These are phyloP conservation scores for Catharus fuscescens DNA, from an alignment of 2,113 vertebrate genomes.

Conservation along the genomic window DNA sequence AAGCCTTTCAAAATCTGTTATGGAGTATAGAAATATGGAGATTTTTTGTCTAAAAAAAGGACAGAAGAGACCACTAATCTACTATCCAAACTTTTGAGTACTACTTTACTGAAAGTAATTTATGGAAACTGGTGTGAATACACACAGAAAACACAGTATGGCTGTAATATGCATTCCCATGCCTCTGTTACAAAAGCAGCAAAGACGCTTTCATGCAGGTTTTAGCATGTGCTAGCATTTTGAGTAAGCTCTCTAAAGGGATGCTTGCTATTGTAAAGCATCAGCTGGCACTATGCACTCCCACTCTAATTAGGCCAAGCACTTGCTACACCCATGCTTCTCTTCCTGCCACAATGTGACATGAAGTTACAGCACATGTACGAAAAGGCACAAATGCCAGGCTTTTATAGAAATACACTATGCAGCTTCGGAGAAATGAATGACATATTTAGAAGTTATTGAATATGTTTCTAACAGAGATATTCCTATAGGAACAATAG, in stretches of 20 bases:
- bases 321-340: not conserved
- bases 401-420: not conserved
- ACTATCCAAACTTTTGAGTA: not conserved
- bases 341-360: not conserved
- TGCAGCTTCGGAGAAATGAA: not conserved
- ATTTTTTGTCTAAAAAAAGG: not conserved
- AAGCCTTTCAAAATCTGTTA: not conserved
- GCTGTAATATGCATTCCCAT: not conserved
- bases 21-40: not conserved
- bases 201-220: not conserved
- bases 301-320: accelerated
- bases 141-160: not conserved
- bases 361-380: not conserved
- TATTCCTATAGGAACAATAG: not conserved
- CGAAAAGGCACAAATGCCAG: not conserved
- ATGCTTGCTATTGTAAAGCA: not conserved
- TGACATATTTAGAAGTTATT: not conserved
- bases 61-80: not conserved
- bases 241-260: not conserved
- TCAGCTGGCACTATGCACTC: not conserved
- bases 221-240: not conserved
- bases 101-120: not conserved
- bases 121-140: not conserved
- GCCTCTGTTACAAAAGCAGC: not conserved
- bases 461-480: not conserved